A percentile compares a stretch with the other conserved stretches of the same genome.
phyloP scores from a whole-genome alignment of 2,113 vertebrate genomes.

The Takifugu flavidus region DNA sequence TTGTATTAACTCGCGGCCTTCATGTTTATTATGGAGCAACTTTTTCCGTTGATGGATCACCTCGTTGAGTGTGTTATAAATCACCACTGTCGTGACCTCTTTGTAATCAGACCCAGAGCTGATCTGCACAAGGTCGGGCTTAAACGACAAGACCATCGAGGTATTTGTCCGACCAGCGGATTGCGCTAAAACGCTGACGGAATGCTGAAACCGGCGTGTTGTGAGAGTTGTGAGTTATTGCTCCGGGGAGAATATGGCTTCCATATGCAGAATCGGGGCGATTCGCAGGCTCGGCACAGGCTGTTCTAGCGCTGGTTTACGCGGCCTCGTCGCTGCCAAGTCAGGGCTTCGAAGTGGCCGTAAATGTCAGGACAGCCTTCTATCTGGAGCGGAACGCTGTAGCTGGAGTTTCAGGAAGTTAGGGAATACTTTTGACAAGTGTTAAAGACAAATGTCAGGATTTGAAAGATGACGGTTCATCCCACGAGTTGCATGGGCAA shows the following conservation, averaged over 20 bases:
- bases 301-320: slow-evolving; percentile 31
- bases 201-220: slow-evolving; percentile 34
- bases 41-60: slow-evolving; percentile 61
- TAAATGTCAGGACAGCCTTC: too few relatives aligned
- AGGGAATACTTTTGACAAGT: too few relatives aligned
- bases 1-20: slow-evolving; percentile 35
- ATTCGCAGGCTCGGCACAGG: slow-evolving; percentile 41
- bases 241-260: slow-evolving; percentile 31
- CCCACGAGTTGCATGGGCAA: too few relatives aligned
- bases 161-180: slow-evolving; percentile 43
- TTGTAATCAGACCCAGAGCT: slow-evolving; percentile 47
- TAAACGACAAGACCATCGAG: slow-evolving; percentile 30
- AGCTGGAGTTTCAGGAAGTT: too few relatives aligned
- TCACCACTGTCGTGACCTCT: slow-evolving; percentile 66
- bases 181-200: slow-evolving; percentile 40
- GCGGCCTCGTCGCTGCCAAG: slow-evolving; percentile 39
- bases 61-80: slow-evolving; percentile 62
- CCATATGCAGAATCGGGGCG: slow-evolving; percentile 47
- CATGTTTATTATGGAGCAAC: slow-evolving; percentile 49
- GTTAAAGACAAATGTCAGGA: too few relatives aligned
- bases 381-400: too few relatives aligned
- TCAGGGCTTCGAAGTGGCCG: slow-evolving; percentile 16
- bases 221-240: slow-evolving; percentile 56
- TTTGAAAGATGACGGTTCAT: too few relatives aligned
- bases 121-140: slow-evolving; percentile 37